phyloP scores from a whole-genome alignment of 23 tunicate genomes.

The Styela clava region DNA sequence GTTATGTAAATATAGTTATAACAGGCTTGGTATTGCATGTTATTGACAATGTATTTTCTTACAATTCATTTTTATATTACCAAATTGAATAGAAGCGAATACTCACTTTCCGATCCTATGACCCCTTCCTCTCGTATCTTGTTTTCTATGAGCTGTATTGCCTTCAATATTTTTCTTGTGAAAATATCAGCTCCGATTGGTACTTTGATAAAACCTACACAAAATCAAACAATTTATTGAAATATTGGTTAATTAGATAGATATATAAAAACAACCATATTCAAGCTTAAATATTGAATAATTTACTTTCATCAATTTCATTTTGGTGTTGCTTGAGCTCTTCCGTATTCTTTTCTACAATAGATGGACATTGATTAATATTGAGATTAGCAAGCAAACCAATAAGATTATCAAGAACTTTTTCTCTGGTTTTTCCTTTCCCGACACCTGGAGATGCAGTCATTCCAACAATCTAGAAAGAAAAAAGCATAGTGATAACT shows the following conservation, averaged over 20 bases:
- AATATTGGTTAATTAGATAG: background rate
- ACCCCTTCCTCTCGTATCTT: conserved; percentile 10
- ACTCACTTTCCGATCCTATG: background rate
- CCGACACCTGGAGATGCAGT: conserved; percentile 69
- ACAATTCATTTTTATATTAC: too few species aligned
- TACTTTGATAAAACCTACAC: conserved; percentile 8
- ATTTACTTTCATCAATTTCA: conserved; percentile 46
- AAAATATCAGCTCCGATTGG: background rate
- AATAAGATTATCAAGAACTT: conserved; percentile 47
- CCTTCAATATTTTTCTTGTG: conserved; percentile 13
- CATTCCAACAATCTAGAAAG: conserved; percentile 55
- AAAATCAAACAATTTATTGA: background rate
- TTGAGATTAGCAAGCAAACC: conserved; percentile 65
- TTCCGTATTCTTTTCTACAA: conserved; percentile 12
- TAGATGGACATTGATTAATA: conserved; percentile 44
- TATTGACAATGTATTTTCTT: too few species aligned
- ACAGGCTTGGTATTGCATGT: too few species aligned
- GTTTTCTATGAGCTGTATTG: conserved; percentile 15
- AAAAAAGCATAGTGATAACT: background rate
- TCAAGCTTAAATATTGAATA: background rate
- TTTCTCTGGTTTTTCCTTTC: conserved; percentile 40
- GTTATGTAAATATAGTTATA: too few species aligned
- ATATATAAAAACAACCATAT: too few species aligned
- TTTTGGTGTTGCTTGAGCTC: conserved; percentile 36
- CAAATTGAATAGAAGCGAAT: too few species aligned